phyloP scores from a whole-genome alignment of 2,797 vertebrate genomes.

The Synaphobranchus kaupii region DNA sequence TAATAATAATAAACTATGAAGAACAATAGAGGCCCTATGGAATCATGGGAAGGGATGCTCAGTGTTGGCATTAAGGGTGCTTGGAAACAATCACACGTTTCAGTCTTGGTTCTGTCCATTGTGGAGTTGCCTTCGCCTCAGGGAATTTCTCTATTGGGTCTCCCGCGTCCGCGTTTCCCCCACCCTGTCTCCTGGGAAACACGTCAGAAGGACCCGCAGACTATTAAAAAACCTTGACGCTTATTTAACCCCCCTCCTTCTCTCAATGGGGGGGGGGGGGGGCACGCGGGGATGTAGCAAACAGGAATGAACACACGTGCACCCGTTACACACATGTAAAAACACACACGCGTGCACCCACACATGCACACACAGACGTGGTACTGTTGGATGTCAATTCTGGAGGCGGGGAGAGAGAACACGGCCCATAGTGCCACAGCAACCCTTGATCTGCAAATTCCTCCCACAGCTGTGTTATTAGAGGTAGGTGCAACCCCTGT shows the following conservation, averaged over 20 bases:
- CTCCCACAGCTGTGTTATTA: conserved; percentile 8
- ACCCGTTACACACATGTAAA: too few species aligned
- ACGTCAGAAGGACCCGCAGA: conserved; percentile 40
- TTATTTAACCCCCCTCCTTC: conserved; percentile 13
- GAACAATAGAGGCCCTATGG: conserved; percentile 15
- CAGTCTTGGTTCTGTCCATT: background rate
- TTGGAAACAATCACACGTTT: background rate
- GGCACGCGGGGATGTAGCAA: background rate
- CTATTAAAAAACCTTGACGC: conserved; percentile 40
- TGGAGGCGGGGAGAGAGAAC: background rate
- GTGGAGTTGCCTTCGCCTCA: background rate
- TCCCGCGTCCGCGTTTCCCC: too few species aligned
- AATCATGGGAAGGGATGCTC: conserved; percentile 42
- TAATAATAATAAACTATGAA: background rate
- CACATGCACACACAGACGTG: conserved; percentile 8
- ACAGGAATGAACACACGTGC: background rate
- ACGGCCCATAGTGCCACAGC: background rate
- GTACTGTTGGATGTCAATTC: background rate
- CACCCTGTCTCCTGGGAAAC: background rate
- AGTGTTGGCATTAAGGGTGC: conserved; percentile 42
- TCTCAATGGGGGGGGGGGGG: background rate
- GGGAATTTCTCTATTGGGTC: background rate
- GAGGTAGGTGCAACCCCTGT: background rate
- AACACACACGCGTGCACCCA: too few species aligned
- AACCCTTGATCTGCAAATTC: background rate